Percentiles rank a stretch among this genome's conserved stretches.
Conservation (phyloP, 1,140 invertebrate genomes). For the Tetraneura akinire region DNA sequence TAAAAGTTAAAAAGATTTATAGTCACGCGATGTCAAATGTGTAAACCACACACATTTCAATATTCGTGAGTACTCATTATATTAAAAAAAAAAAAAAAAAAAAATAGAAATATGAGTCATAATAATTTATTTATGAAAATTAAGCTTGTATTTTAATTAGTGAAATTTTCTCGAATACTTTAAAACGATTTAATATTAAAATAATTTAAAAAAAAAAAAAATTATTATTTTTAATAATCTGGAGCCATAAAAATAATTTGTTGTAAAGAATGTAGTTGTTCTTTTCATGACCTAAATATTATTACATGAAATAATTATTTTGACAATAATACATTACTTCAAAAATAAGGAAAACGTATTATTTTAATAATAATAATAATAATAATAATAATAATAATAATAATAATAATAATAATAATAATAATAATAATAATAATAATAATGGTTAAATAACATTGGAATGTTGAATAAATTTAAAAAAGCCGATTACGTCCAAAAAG, state of each 20-base stretch:
- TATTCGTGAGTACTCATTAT: too few relatives aligned
- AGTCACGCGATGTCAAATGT: constrained; percentile 31
- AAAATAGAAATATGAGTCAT: too few relatives aligned
- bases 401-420: too few relatives aligned
- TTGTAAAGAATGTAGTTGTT: too few relatives aligned
- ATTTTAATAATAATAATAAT: too few relatives aligned
- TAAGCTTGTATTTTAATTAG: not conserved
- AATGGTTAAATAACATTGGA: not conserved
- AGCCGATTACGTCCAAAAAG: not conserved
- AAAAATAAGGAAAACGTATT: not conserved
- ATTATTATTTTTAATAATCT: not conserved
- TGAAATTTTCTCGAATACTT: not conserved
- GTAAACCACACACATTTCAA: not conserved
- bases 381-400: too few relatives aligned
- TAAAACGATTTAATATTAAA: not conserved
- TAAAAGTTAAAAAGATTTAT: constrained; percentile 33
- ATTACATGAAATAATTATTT: too few relatives aligned
- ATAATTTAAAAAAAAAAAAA: constrained; percentile 3
- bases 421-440: too few relatives aligned
- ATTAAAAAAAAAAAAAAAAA: too few relatives aligned
- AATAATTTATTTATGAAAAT: constrained; percentile 1
- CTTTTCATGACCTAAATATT: too few relatives aligned
- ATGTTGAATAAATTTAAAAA: not conserved
- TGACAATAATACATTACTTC: not conserved
- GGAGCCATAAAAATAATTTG: too few relatives aligned